Percentiles rank a stretch among this genome's conserved stretches.
Conservation (phyloP, 2,888 invertebrate species). For the Vanessa cardui region DNA sequence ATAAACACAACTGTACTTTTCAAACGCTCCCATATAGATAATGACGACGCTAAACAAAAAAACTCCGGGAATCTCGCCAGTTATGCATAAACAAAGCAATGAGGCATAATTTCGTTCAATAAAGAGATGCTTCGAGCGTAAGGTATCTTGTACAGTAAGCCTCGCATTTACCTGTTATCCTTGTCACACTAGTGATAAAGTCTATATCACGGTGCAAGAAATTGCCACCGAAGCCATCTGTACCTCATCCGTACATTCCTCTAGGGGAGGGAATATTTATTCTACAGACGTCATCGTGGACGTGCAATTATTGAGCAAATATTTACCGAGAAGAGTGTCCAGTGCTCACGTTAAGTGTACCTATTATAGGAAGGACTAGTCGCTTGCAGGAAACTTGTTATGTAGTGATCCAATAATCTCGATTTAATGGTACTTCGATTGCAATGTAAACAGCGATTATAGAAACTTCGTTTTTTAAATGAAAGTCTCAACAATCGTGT, state of each 20-base stretch:
- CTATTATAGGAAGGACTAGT: conserved; percentile 68
- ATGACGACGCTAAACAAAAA: conserved; percentile 26
- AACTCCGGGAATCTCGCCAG: conserved; percentile 48
- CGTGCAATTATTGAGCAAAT: conserved; percentile 80
- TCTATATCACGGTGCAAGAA: conserved; percentile 19
- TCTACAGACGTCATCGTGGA: conserved; percentile 71
- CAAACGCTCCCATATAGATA: conserved; percentile 22
- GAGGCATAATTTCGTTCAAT: conserved; percentile 70
- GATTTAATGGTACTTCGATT: conserved; percentile 11
- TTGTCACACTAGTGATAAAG: conserved; percentile 15
- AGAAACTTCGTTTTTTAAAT: neutral
- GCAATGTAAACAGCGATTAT: neutral
- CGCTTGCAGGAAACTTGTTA: conserved; percentile 55
- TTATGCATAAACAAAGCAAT: conserved; percentile 73
- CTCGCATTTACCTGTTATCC: conserved; percentile 15
- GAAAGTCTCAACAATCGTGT: too few relatives aligned
- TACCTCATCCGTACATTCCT: conserved; percentile 59
- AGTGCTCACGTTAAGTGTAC: conserved; percentile 64
- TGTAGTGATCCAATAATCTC: conserved; percentile 22
- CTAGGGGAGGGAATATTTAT: conserved; percentile 69
- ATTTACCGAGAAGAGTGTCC: conserved; percentile 72
- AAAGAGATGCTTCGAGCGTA: conserved; percentile 70
- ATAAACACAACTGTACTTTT: neutral
- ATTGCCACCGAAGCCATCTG: conserved; percentile 51
- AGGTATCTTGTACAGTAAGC: conserved; percentile 34